A percentile compares a stretch with the other conserved stretches of the same genome.
These are phyloP conservation scores for Marronus borbonicus DNA, from an alignment of 2,888 invertebrate genomes.

Conservation along the genomic window DNA sequence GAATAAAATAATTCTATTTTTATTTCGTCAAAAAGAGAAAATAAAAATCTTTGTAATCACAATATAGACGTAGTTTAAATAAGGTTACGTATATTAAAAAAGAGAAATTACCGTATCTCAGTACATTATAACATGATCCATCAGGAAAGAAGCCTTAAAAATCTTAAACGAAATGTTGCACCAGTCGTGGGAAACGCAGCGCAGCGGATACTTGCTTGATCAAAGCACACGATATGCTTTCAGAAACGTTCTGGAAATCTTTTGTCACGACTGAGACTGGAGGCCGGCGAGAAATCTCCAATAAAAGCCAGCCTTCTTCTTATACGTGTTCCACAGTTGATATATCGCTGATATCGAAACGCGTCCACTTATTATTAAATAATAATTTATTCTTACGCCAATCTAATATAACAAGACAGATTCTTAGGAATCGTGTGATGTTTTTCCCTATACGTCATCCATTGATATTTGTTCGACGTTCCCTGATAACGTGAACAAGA, in stretches of 20 bases:
- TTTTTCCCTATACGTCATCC: too few species aligned
- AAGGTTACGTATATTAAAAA: neutral
- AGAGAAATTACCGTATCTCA: conserved; percentile 39
- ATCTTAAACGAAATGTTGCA: conserved; percentile 49
- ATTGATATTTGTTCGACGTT: too few species aligned
- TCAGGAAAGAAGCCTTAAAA: conserved; percentile 52
- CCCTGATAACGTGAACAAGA: too few species aligned
- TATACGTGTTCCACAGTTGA: conserved; percentile 3
- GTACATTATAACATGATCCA: conserved; percentile 49
- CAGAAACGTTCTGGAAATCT: conserved; percentile 41
- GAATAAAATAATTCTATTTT: neutral
- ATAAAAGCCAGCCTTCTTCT: conserved; percentile 11
- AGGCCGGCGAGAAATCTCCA: conserved; percentile 19
- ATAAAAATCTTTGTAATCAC: too few species aligned
- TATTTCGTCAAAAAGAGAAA: too few species aligned
- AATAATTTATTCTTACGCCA: neutral
- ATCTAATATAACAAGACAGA: too few species aligned
- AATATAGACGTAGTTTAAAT: neutral
- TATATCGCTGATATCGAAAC: neutral
- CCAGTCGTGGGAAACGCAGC: conserved; percentile 49
- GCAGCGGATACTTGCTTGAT: conserved; percentile 44
- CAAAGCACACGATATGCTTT: conserved; percentile 37
- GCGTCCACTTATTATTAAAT: neutral
- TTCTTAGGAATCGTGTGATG: too few species aligned
- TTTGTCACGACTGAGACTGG: conserved; percentile 22